Evolutionary conservation across 2,797 vertebrate genomes (phyloP).

Genomic region (Cottoperca gobio): DNA sequence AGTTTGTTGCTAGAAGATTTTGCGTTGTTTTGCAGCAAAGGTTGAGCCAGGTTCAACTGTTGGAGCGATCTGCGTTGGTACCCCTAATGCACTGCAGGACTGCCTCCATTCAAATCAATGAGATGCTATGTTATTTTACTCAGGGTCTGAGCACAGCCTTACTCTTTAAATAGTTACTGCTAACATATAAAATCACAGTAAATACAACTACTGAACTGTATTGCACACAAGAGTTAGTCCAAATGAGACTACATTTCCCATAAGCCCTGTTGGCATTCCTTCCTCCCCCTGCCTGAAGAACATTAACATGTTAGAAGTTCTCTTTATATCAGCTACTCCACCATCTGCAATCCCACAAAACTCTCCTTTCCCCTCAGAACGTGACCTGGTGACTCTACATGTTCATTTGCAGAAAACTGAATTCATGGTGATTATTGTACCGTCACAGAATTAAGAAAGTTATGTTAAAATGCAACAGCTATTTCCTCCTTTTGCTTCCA

Average conservation of each 20-base stretch:
- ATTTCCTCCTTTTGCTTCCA: not conserved
- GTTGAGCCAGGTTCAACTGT: no score
- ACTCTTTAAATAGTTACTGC: no score
- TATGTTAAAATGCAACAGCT: not conserved
- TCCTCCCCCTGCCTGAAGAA: not conserved
- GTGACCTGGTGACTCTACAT: not conserved
- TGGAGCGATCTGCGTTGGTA: no score
- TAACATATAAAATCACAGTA: not conserved
- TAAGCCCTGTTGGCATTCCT: not conserved
- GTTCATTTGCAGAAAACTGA: no score
- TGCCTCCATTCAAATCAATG: no score
- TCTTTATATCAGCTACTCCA: not conserved
- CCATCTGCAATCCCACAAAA: not conserved
- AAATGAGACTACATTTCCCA: not conserved
- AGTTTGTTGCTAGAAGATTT: no score
- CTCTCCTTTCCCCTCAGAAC: not conserved
- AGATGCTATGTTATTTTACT: no score
- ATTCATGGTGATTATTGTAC: not conserved
- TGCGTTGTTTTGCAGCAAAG: no score
- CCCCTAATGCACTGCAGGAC: no score
- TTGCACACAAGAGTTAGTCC: not conserved
- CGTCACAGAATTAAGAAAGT: constrained; percentile 13
- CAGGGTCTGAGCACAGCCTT: no score
- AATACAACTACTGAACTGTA: not conserved
- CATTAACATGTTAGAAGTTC: not conserved